A percentile compares a stretch with the other conserved stretches of the same genome.
These are phyloP conservation scores for Drosophila melanica DNA, from an alignment of 1,140 invertebrate genomes.

Conservation along the genomic window DNA sequence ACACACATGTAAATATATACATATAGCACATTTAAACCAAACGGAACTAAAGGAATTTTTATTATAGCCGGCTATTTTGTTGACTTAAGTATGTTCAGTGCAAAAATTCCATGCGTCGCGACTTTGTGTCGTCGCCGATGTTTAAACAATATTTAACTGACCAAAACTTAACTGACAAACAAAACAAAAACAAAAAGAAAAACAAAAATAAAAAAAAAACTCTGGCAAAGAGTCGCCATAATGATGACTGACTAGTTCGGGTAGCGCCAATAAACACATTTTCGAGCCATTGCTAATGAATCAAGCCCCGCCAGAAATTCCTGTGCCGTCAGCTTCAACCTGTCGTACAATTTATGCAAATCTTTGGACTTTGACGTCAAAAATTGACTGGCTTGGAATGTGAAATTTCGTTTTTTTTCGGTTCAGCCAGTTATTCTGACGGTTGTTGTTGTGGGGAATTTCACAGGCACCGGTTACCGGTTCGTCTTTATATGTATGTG, in stretches of 20 bases:
- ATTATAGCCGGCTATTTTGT: conserved; percentile 25
- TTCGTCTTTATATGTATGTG: conserved; percentile 1
- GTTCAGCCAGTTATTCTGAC: conserved; percentile 10
- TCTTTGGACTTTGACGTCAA: conserved; percentile 75
- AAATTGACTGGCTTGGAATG: conserved; percentile 66
- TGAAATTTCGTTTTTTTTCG: conserved; percentile 67
- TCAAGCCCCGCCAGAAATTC: conserved; percentile 73
- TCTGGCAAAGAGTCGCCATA: conserved; percentile 27
- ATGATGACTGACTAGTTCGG: conserved; percentile 68
- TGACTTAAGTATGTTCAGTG: conserved; percentile 44
- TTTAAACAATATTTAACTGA: conserved; percentile 36
- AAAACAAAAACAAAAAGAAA: background rate
- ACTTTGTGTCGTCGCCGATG: conserved; percentile 47
- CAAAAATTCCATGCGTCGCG: conserved; percentile 64
- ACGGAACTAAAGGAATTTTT: conserved; percentile 64
- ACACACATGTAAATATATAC: conserved; percentile 1
- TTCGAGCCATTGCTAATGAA: conserved; percentile 61
- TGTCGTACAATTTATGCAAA: conserved; percentile 70
- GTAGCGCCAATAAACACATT: conserved; percentile 66
- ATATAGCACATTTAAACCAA: conserved; percentile 17
- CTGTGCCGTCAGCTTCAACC: conserved; percentile 51
- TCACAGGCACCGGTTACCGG: conserved; percentile 37
- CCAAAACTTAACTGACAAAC: conserved; percentile 8
- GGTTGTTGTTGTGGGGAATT: conserved; percentile 46
- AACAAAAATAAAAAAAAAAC: conserved; percentile 24